Conservation (phyloP, 2,888 invertebrate species). For the Xanthia togata region DNA sequence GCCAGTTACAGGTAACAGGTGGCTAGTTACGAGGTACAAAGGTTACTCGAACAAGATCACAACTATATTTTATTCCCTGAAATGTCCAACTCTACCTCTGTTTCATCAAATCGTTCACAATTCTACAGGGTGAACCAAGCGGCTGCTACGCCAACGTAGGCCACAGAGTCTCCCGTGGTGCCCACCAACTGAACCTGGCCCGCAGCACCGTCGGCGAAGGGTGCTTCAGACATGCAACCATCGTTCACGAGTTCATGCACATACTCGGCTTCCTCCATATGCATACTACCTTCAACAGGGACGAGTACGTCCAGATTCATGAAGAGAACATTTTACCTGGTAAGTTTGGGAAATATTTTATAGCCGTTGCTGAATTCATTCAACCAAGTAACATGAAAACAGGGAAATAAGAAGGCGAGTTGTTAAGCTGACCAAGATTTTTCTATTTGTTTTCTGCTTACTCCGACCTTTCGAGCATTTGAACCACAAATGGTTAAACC, state of each 20-base stretch:
- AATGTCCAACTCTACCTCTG: background rate
- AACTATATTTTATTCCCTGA: background rate
- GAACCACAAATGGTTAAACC: background rate
- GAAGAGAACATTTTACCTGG: slow-evolving; percentile 92
- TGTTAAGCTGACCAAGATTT: no score
- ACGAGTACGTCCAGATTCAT: slow-evolving; percentile 91
- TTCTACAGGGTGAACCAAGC: slow-evolving; percentile 74
- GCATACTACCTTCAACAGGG: slow-evolving; percentile 86
- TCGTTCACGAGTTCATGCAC: slow-evolving; percentile 94
- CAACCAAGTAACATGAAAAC: background rate
- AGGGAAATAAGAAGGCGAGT: no score
- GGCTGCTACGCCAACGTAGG: slow-evolving; percentile 87
- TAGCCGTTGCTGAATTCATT: background rate
- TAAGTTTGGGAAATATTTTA: slow-evolving; percentile 62
- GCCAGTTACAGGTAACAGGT: no score
- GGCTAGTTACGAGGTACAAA: no score
- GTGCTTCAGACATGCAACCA: slow-evolving; percentile 92
- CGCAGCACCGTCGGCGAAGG: slow-evolving; percentile 85
- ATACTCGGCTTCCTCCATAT: slow-evolving; percentile 87
- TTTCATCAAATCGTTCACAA: background rate
- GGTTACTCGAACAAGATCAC: background rate
- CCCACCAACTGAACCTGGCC: slow-evolving; percentile 89
- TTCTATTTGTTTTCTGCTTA: background rate
- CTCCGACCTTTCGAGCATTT: background rate
- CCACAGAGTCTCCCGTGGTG: slow-evolving; percentile 80